Evolutionary conservation across 2,888 invertebrate genomes (phyloP).

Genomic region (Choristoneura rosaceana): DNA sequence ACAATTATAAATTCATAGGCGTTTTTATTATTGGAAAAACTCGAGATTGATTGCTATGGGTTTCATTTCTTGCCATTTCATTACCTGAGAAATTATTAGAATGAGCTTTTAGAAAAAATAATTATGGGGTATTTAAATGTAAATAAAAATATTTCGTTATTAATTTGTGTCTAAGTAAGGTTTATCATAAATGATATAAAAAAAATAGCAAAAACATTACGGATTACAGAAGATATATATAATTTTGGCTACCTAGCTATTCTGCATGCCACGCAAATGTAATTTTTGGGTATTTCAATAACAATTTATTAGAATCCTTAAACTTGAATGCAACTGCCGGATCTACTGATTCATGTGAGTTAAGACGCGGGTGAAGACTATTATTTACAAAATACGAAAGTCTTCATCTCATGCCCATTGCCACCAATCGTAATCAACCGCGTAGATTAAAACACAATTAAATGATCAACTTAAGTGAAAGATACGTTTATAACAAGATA

Average conservation of each 20-base stretch:
- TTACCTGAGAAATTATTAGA: conserved; percentile 3
- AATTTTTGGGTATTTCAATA: too few species aligned
- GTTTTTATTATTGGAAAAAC: conserved; percentile 50
- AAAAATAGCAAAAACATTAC: too few species aligned
- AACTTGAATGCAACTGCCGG: too few species aligned
- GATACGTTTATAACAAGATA: conserved; percentile 19
- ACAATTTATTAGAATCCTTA: too few species aligned
- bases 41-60: conserved; percentile 32
- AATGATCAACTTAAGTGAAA: conserved; percentile 29
- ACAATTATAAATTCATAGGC: conserved; percentile 55
- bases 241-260: too few species aligned
- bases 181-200: too few species aligned
- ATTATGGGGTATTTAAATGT: neutral
- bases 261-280: too few species aligned
- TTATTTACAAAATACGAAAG: neutral
- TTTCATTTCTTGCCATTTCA: conserved; percentile 25
- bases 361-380: too few species aligned
- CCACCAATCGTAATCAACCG: conserved; percentile 11
- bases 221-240: too few species aligned
- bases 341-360: too few species aligned
- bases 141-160: too few species aligned
- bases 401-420: neutral
- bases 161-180: too few species aligned
- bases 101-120: neutral
- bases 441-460: conserved; percentile 34